A percentile compares a stretch with the other conserved stretches of the same genome.
These are phyloP conservation scores for Thunnus maccoyii DNA, from an alignment of 2,113 vertebrate species.

Conservation along the genomic window DNA sequence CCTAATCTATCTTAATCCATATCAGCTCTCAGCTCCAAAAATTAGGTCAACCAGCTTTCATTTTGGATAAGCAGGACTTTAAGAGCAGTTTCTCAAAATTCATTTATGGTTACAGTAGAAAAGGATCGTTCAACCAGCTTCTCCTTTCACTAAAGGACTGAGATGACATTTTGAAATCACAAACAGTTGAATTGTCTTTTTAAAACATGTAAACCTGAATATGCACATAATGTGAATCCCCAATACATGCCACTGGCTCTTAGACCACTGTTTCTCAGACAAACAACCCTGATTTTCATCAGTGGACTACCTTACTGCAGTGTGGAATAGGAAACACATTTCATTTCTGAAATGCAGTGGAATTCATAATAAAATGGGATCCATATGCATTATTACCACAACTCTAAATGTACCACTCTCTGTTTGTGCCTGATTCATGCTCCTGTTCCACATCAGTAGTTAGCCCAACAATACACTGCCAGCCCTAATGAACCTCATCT, in stretches of 20 bases:
- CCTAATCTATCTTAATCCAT: constrained; percentile 72
- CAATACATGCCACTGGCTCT: background rate
- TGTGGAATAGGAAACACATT: constrained; percentile 23
- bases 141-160: background rate
- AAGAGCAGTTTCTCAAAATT: constrained; percentile 63
- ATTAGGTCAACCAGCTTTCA: constrained; percentile 72
- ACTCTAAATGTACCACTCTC: constrained; percentile 33
- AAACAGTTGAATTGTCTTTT: background rate
- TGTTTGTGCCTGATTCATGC: constrained; percentile 65
- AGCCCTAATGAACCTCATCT: constrained; percentile 71
- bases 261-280: background rate
- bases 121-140: constrained; percentile 11
- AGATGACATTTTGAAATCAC: background rate
- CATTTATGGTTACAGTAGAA: constrained; percentile 18
- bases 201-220: background rate
- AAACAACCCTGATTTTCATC: background rate
- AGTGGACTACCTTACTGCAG: background rate
- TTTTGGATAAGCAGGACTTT: constrained; percentile 70
- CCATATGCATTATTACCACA: constrained; percentile 48
- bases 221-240: background rate
- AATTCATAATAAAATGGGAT: constrained; percentile 45
- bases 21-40: constrained; percentile 58
- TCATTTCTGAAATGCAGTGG: constrained; percentile 10
- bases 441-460: constrained; percentile 69
- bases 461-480: constrained; percentile 62